Conservation (phyloP, 2,797 vertebrate genomes). For the Orientallactaga sibirica region DNA sequence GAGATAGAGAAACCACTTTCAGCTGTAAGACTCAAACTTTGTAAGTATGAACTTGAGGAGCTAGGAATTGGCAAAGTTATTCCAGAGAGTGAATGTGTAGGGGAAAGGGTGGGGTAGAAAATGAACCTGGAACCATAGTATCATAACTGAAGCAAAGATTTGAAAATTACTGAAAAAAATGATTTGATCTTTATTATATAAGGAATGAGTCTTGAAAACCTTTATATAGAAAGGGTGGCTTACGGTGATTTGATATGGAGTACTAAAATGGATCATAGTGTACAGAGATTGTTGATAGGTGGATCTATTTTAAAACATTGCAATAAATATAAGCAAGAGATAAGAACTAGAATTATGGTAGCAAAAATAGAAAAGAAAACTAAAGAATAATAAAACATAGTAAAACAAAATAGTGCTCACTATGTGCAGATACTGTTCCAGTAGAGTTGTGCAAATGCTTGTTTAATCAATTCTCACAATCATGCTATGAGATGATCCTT, state of each 20-base stretch:
- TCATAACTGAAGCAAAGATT: slow-evolving; percentile 34
- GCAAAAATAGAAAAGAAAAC: slow-evolving; percentile 55
- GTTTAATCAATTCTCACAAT: slow-evolving; percentile 31
- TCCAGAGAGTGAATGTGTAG: neutral
- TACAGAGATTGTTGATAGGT: slow-evolving; percentile 11
- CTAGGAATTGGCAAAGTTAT: slow-evolving; percentile 14
- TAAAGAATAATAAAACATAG: neutral
- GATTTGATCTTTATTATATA: slow-evolving; percentile 43
- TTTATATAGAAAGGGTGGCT: slow-evolving; percentile 41
- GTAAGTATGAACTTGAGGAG: slow-evolving; percentile 21
- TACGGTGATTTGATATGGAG: neutral
- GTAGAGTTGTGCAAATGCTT: neutral
- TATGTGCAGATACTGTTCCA: neutral
- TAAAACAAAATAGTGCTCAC: neutral
- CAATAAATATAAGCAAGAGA: slow-evolving; percentile 41
- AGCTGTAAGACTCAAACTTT: slow-evolving; percentile 33
- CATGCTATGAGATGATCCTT: neutral
- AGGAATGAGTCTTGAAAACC: slow-evolving; percentile 41
- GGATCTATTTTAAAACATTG: slow-evolving; percentile 53
- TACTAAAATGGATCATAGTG: slow-evolving; percentile 9
- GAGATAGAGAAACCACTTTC: slow-evolving; percentile 29
- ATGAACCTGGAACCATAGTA: slow-evolving; percentile 15
- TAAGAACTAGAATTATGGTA: slow-evolving; percentile 62
- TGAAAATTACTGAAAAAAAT: neutral
- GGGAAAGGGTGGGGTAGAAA: neutral